phyloP scores from a whole-genome alignment of 2,888 invertebrate genomes.

The Pomacea canaliculata region DNA sequence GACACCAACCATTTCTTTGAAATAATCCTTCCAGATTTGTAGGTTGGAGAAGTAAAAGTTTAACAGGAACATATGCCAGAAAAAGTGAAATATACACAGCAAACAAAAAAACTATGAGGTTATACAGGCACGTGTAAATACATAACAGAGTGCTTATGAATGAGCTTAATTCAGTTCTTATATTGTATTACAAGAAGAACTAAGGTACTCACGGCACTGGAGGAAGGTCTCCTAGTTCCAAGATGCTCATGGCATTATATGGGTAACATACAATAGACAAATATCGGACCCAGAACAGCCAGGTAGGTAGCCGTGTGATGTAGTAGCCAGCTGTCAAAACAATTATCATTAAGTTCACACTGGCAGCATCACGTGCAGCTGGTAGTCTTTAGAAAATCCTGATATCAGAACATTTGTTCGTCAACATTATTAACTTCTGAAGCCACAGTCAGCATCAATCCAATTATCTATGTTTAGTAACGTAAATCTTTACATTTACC shows the following conservation, averaged over 20 bases:
- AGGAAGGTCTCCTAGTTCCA: slow-evolving; percentile 81
- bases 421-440: no score
- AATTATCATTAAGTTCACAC: neutral
- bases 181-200: no score
- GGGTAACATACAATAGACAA: slow-evolving; percentile 77
- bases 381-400: neutral
- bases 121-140: no score
- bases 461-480: neutral
- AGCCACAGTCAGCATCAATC: neutral
- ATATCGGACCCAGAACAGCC: slow-evolving; percentile 49
- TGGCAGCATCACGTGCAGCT: no score
- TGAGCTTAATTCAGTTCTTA: no score
- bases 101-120: no score
- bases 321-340: slow-evolving; percentile 39
- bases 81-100: no score
- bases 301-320: slow-evolving; percentile 42
- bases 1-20: no score
- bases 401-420: neutral
- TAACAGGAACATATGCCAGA: no score
- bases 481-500: neutral
- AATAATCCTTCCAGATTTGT: no score
- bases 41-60: no score
- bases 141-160: no score
- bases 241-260: slow-evolving; percentile 84
- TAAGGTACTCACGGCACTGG: slow-evolving; percentile 76